Evolutionary conservation across 2,113 vertebrate species (phyloP), one percentile per base, ranked within the genome.

Genomic region (Chitala chitala): DNA sequence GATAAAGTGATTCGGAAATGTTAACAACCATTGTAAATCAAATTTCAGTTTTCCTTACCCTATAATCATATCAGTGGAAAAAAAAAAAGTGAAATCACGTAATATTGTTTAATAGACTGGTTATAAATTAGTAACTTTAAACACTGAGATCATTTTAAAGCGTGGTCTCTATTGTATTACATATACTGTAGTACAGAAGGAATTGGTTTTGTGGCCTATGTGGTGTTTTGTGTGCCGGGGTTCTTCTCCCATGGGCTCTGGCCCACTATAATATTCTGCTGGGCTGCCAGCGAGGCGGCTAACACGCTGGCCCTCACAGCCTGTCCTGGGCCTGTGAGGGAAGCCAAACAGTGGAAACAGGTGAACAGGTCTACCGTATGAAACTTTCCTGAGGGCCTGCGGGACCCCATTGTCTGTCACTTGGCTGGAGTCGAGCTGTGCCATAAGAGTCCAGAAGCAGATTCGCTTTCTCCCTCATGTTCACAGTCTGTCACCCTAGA

Each of bases 301-400:
- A 90, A 91, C 89, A 82, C 80, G 71, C 81, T 88, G 90, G 89
- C 84, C 81, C 82, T 82, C 85, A 81, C 83, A 80, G 80, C 77
- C 82, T 84, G 87, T 87, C 89, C 83, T 84, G 79, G 42, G 74
- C 86, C 86, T 78, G 84, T 65, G 76, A 82, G 86, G 87, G 83
- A 64, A 33, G 46, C 40, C 51, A 80, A 81, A 73, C 78, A 80
- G 79, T 79, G 79, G 80, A 81, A 84, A 84, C 77, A 88, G 87
- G 87, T 90, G 84, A 89, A 82, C 75, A 78, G 86, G 87, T 78
- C 84, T 80, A 80, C 36, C 33, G 40, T 48, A 48, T 44, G 9
- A 70, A 44, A 71, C 10, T 29, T 73, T 64, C 33, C 26, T 15
- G 2, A 20, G 10, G 40, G 38, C 31, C 55, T 0, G 38, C 5